phyloP scores from a whole-genome alignment of 2,797 vertebrate genomes.

The Leptodactylus fallax region DNA sequence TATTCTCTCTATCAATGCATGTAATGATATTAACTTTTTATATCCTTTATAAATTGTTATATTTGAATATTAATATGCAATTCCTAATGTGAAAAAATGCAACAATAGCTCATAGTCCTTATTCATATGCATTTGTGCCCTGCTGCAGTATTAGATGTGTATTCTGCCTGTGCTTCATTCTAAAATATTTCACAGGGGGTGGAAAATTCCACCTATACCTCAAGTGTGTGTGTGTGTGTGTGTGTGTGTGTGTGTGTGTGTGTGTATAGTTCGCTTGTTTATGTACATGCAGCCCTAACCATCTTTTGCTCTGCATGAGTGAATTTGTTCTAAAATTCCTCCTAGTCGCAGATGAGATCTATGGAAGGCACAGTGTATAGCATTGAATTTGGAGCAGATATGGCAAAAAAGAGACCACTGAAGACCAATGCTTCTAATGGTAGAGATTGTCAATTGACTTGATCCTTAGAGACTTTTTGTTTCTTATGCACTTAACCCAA shows the following conservation, averaged over 20 bases:
- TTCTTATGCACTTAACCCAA: too few species aligned
- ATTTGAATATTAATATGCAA: conserved; percentile 40
- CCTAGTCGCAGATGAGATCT: background rate
- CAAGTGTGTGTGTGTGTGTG: too few species aligned
- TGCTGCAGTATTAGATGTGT: background rate
- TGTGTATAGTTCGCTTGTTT: too few species aligned
- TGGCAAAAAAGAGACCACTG: too few species aligned
- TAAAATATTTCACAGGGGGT: too few species aligned
- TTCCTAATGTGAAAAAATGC: background rate
- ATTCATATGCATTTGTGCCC: background rate
- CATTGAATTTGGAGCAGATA: too few species aligned
- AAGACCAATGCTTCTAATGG: too few species aligned
- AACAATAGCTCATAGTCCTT: background rate
- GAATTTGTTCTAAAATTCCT: background rate
- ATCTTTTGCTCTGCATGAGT: background rate
- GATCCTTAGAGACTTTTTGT: too few species aligned
- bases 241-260: too few species aligned
- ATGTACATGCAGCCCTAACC: background rate
- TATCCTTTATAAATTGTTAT: background rate
- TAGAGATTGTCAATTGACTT: too few species aligned
- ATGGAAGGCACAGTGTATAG: background rate
- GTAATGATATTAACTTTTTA: conserved; percentile 15
- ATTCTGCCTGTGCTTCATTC: background rate
- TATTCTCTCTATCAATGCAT: conserved; percentile 13
- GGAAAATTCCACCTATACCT: background rate